A percentile compares a stretch with the other conserved stretches of the same genome.
These are phyloP conservation scores for Phalloptychus januarius DNA, from an alignment of 2,797 vertebrate species.

Conservation along the genomic window DNA sequence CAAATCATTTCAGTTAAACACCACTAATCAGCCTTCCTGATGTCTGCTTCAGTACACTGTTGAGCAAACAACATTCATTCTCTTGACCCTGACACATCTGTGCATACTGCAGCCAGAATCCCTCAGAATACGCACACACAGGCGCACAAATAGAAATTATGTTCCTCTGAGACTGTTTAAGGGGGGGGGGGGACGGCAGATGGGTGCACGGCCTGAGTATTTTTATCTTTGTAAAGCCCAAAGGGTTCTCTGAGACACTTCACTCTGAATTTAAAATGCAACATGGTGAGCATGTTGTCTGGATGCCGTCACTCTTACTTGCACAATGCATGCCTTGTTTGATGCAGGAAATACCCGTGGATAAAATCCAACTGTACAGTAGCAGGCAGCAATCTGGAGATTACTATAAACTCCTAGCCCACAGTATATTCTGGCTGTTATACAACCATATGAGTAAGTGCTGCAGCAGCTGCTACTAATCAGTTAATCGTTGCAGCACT, in stretches of 20 bases:
- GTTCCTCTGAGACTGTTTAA: constrained; percentile 34
- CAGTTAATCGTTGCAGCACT: constrained; percentile 43
- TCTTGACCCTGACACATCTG: constrained; percentile 10
- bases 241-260: constrained; percentile 44
- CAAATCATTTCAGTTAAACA: constrained; percentile 8
- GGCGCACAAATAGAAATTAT: constrained; percentile 25
- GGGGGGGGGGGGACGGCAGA: constrained; percentile 45
- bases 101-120: not conserved
- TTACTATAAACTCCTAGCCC: constrained; percentile 61
- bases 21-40: constrained; percentile 20
- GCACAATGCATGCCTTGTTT: constrained; percentile 72
- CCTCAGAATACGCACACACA: constrained; percentile 18
- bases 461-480: constrained; percentile 61
- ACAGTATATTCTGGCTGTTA: constrained; percentile 49
- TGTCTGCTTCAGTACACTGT: constrained; percentile 11
- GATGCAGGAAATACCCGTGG: constrained; percentile 66
- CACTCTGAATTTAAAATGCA: constrained; percentile 54
- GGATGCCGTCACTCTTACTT: constrained; percentile 62
- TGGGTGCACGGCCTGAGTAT: constrained; percentile 56
- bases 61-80: not conserved
- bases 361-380: constrained; percentile 48
- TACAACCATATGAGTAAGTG: constrained; percentile 53
- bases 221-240: constrained; percentile 60
- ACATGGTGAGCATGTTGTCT: constrained; percentile 40
- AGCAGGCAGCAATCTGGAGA: constrained; percentile 56